These are phyloP conservation scores for Chiloscyllium plagiosum DNA, from an alignment of 2,113 vertebrate genomes.

Conservation along the genomic window DNA sequence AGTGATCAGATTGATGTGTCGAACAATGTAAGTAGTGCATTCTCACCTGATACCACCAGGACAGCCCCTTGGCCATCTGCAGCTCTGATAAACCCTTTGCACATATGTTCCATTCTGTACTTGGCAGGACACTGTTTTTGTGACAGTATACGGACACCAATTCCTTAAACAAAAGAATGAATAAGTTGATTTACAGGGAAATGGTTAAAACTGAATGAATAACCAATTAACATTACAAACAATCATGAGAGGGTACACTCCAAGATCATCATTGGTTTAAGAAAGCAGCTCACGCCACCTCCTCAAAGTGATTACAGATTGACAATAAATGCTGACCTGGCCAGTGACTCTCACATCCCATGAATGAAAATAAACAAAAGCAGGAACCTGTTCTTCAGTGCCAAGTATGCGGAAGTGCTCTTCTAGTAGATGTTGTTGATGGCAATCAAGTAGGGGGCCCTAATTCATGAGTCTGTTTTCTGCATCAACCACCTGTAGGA, in stretches of 20 bases:
- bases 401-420: background rate
- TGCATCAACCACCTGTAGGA: background rate
- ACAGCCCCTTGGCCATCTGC: conserved; percentile 87
- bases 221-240: background rate
- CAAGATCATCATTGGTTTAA: no score
- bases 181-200: background rate
- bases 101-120: conserved; percentile 88
- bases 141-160: conserved; percentile 87
- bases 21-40: background rate
- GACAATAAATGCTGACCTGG: no score
- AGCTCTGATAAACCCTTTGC: conserved; percentile 84
- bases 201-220: background rate
- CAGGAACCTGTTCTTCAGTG: background rate
- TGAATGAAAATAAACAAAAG: background rate
- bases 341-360: no score
- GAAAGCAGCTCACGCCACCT: no score
- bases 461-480: background rate
- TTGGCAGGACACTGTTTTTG: conserved; percentile 78
- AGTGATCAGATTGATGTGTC: background rate
- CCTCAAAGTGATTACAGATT: no score
- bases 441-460: background rate
- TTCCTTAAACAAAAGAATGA: conserved; percentile 60
- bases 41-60: conserved; percentile 71
- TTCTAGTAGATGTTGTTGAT: background rate
- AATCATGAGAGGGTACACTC: background rate